Evolutionary conservation across 37 sponge, comb jelly and placozoan genomes (phyloP), one percentile per base, ranked within the genome.

Genomic region (Cladorhizidae sp.): DNA sequence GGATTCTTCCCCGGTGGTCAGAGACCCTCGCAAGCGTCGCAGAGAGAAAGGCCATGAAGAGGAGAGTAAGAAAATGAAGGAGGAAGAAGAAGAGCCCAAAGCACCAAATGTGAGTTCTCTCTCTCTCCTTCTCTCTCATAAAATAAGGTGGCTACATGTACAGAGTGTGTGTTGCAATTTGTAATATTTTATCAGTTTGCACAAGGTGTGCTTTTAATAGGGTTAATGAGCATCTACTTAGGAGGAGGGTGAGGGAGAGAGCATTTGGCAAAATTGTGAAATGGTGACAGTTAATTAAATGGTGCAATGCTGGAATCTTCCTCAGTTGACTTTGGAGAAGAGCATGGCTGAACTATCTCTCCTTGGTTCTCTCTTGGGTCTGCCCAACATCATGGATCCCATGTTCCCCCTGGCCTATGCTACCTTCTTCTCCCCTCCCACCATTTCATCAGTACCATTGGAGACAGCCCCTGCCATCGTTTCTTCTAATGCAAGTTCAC

Each of bases 371-470:
- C 71, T 88, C 26, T 57, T 88, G 28, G 88, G 88, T 0, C 35
- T 88, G 64, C 88, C 88, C 0, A 73, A 77, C 59, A 73, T 88
- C 25, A 23, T 77, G 31, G 88, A 88, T 57, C 88, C 88, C 32
- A 72, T 71, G 72, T 89, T 89, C 35, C 80, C 80, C 21, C 32
- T 83, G 50, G 79, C 85, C 36, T 79, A 80, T 52, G 31, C 89
- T 15, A 37, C 85, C 17, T 87, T 87, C 78, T 87, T 86, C 42
- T 45, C 36, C 28, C 65, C 61, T 26, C 25, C 54, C 70, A 54
- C 37, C 18, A 59, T n/a, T n/a, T n/a, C 61, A 59, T 6, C 28
- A 12, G 49, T 9, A 45, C 8, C 49, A 5, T 45, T 45, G 49
- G 49, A 9, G 40, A 11, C 39, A 7, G 40, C 28, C 2, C 41